phyloP scores from a whole-genome alignment of 2,797 vertebrate species.

The Argya squamiceps region DNA sequence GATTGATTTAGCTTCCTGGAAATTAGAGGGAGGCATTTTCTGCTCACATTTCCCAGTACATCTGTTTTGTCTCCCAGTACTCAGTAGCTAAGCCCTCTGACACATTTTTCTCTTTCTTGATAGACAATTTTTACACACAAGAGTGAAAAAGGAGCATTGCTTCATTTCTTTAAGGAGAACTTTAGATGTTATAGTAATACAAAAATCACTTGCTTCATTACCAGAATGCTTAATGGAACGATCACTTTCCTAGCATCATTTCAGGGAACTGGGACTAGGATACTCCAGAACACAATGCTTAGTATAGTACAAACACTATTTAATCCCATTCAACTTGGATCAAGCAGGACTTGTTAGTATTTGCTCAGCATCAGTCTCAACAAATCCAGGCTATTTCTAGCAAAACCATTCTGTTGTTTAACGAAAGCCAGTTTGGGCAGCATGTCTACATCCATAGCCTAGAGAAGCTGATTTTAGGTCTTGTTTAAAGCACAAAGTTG shows the following conservation, averaged over 20 bases:
- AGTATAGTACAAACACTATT: not conserved
- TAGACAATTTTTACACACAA: not conserved
- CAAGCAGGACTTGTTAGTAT: not conserved
- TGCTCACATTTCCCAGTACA: not conserved
- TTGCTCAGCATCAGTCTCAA: not conserved
- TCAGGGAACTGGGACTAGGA: not conserved
- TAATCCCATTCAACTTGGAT: not conserved
- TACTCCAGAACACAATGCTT: not conserved
- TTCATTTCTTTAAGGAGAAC: not conserved
- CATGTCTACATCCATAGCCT: not conserved
- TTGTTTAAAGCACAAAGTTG: not conserved
- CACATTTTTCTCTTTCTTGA: not conserved
- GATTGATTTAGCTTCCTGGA: not conserved
- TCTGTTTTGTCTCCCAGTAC: not conserved
- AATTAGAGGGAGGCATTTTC: not conserved
- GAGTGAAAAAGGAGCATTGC: not conserved
- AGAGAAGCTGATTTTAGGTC: not conserved
- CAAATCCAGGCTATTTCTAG: not conserved
- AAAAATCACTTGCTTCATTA: not conserved
- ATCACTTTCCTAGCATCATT: not conserved
- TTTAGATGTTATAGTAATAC: not conserved
- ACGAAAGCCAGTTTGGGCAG: not conserved
- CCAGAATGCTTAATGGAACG: not conserved
- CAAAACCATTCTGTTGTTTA: not conserved
- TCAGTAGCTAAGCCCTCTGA: rapidly evolving